phyloP scores from a whole-genome alignment of 2,797 vertebrate genomes.

The Lithobates sylvaticus region DNA sequence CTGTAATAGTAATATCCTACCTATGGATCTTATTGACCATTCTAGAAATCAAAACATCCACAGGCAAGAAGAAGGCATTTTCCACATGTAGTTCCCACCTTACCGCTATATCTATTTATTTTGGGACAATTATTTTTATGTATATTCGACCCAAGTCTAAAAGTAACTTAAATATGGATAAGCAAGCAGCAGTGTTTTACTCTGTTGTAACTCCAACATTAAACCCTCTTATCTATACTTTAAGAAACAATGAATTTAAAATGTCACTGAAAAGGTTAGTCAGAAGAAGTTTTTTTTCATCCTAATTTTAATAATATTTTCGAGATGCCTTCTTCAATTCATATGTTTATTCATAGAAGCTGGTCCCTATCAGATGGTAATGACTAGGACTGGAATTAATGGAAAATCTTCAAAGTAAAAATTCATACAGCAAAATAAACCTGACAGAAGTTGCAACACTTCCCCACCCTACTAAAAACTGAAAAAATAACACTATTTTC shows the following conservation, averaged over 20 bases:
- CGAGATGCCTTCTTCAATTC: too few relatives aligned
- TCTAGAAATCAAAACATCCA: not conserved
- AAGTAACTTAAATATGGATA: conserved; percentile 35
- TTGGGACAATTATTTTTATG: conserved; percentile 36
- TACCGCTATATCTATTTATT: conserved; percentile 27
- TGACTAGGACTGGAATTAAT: too few relatives aligned
- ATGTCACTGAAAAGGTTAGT: conserved; percentile 13
- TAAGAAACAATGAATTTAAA: conserved; percentile 36
- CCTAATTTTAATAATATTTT: not conserved
- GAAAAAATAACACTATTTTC: too few relatives aligned
- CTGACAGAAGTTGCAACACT: too few relatives aligned
- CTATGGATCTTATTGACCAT: not conserved
- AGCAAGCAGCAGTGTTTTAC: conserved; percentile 30
- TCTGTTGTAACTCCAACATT: conserved; percentile 31
- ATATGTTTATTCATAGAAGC: too few relatives aligned
- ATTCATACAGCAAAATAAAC: too few relatives aligned
- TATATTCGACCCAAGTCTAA: conserved; percentile 39
- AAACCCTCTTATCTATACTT: conserved; percentile 33
- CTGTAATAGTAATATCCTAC: conserved; percentile 21
- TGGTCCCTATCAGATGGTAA: too few relatives aligned
- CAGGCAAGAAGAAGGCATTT: conserved; percentile 32
- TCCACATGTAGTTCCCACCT: conserved; percentile 35
- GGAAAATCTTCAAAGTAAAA: too few relatives aligned
- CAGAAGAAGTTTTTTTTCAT: not conserved
- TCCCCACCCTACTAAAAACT: too few relatives aligned